Percentiles rank a stretch among this genome's conserved stretches.
Evolutionary conservation across 92 coral and sea anemone genomes (phyloP).

Genomic region (Isaurus tuberculatus): DNA sequence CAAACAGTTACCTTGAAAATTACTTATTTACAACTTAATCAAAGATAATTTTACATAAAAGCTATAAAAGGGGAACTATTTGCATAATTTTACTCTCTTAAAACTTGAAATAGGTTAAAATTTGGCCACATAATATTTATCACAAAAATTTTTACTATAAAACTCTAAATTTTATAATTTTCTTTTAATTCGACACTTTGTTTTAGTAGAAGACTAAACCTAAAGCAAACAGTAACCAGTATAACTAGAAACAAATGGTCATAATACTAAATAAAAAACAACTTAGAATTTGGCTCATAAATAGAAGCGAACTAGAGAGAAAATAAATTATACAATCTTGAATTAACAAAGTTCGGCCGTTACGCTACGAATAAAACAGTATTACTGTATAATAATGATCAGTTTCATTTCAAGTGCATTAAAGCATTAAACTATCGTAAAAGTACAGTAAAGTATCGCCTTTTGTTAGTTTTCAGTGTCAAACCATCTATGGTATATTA

Average conservation of each 20-base stretch:
- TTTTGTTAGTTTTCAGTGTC: background rate
- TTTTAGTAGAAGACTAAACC: too few species aligned
- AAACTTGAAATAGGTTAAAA: background rate
- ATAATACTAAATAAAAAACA: too few species aligned
- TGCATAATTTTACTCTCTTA: background rate
- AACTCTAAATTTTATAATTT: too few species aligned
- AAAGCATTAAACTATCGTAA: slow-evolving; percentile 2
- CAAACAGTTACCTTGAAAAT: background rate
- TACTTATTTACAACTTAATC: background rate
- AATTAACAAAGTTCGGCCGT: background rate
- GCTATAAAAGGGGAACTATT: background rate
- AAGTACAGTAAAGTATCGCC: background rate
- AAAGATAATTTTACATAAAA: background rate
- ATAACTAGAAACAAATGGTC: too few species aligned
- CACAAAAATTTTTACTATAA: too few species aligned
- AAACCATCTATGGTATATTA: background rate
- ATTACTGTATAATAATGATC: slow-evolving; percentile 28
- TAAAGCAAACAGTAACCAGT: too few species aligned
- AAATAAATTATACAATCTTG: background rate
- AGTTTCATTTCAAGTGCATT: slow-evolving; percentile 35
- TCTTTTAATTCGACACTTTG: too few species aligned
- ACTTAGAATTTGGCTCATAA: too few species aligned
- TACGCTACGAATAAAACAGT: background rate
- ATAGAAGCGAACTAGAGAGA: too few species aligned
- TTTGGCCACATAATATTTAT: too few species aligned